phyloP scores from a whole-genome alignment of 1,140 invertebrate genomes.

The Antheraea mylitta region DNA sequence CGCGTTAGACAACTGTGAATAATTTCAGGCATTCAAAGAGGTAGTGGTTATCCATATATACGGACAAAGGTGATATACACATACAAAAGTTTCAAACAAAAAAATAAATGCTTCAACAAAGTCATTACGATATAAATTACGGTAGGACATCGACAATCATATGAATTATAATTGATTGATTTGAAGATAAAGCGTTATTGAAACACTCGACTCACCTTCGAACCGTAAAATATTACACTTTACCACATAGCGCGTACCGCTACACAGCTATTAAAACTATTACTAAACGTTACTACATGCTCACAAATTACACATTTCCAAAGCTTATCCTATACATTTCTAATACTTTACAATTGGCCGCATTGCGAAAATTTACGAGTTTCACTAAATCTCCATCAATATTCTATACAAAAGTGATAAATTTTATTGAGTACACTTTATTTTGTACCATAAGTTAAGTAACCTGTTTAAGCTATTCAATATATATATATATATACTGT shows the following conservation, averaged over 20 bases:
- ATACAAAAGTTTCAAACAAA: not conserved
- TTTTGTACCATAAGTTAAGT: too few relatives aligned
- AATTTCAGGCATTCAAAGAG: constrained; percentile 66
- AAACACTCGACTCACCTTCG: constrained; percentile 16
- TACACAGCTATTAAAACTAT: constrained; percentile 30
- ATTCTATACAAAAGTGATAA: not conserved
- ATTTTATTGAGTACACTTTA: not conserved
- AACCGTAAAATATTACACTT: constrained; percentile 25
- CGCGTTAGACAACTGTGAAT: constrained; percentile 57
- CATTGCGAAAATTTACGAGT: not conserved
- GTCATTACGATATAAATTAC: not conserved
- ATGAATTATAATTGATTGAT: not conserved
- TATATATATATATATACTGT: too few relatives aligned
- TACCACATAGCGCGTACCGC: constrained; percentile 30
- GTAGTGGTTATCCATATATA: constrained; percentile 51
- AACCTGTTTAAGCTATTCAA: too few relatives aligned
- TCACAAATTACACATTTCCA: not conserved
- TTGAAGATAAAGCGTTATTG: constrained; percentile 1
- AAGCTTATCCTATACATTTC: constrained; percentile 1
- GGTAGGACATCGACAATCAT: not conserved
- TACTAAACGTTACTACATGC: constrained; percentile 23
- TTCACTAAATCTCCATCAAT: not conserved
- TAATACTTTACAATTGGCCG: constrained; percentile 2
- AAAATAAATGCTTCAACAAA: not conserved
- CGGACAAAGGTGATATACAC: not conserved